Evolutionary conservation across 2,888 invertebrate species (phyloP).

Genomic region (Chalcosyrphus nemorum): DNA sequence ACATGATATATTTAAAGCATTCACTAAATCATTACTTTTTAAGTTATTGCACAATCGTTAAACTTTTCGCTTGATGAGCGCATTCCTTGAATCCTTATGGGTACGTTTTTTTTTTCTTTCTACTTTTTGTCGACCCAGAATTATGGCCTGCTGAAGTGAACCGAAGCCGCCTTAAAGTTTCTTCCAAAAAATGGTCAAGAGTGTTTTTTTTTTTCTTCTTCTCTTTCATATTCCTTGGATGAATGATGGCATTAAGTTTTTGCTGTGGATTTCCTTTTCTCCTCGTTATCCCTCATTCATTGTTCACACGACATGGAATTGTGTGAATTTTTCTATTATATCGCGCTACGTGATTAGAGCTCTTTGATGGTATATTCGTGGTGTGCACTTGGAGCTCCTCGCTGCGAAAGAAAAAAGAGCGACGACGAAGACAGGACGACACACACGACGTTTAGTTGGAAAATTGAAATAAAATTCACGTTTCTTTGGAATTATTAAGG

Average conservation of each 20-base stretch:
- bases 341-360: conserved; percentile 63
- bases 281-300: conserved; percentile 42
- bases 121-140: background rate
- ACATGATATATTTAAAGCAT: conserved; percentile 1
- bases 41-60: conserved; percentile 12
- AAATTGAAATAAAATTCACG: conserved; percentile 69
- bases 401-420: background rate
- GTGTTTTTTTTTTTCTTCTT: conserved; percentile 9
- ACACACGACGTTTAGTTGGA: background rate
- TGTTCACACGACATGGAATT: conserved; percentile 56
- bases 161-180: conserved; percentile 26
- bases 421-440: background rate
- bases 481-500: conserved; percentile 60
- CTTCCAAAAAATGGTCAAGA: conserved; percentile 37
- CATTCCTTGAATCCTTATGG: background rate
- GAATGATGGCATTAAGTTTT: conserved; percentile 37
- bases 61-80: conserved; percentile 1
- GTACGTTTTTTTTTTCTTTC: background rate
- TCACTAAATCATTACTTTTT: conserved; percentile 5
- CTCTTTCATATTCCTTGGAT: conserved; percentile 11
- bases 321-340: conserved; percentile 68
- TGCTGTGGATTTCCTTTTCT: conserved; percentile 15
- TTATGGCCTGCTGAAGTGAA: conserved; percentile 16
- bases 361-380: conserved; percentile 43
- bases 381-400: background rate